Evolutionary conservation across 2,888 invertebrate species (phyloP).

Genomic region (Stomorhina lunata): DNA sequence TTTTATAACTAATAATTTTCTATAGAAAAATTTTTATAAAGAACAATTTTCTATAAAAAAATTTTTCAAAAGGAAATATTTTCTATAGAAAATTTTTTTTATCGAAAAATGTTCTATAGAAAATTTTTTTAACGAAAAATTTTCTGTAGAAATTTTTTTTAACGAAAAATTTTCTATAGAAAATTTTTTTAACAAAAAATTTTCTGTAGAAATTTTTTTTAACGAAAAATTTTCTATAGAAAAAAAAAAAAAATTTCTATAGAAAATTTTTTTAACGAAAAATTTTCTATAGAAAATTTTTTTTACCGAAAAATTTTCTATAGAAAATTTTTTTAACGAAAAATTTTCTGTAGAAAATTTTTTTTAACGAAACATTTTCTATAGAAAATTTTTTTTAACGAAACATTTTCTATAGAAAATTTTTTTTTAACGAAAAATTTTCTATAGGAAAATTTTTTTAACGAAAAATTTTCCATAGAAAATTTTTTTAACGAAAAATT

Average conservation of each 20-base stretch:
- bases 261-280: not conserved
- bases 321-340: not conserved
- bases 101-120: not conserved
- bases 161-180: not conserved
- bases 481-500: too few relatives aligned
- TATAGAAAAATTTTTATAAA: not conserved
- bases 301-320: not conserved
- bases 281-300: not conserved
- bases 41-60: not conserved
- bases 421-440: not conserved
- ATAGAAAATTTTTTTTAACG: too few relatives aligned
- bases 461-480: too few relatives aligned
- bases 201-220: not conserved
- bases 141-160: not conserved
- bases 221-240: not conserved
- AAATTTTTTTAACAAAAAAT: not conserved
- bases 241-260: not conserved
- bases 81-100: not conserved
- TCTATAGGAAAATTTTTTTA: too few relatives aligned
- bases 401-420: too few relatives aligned
- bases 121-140: not conserved
- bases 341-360: not conserved
- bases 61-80: not conserved
- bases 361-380: not conserved
- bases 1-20: not conserved